Conservation (phyloP, 2,797 vertebrate genomes). For the Bovichtus diacanthus region DNA sequence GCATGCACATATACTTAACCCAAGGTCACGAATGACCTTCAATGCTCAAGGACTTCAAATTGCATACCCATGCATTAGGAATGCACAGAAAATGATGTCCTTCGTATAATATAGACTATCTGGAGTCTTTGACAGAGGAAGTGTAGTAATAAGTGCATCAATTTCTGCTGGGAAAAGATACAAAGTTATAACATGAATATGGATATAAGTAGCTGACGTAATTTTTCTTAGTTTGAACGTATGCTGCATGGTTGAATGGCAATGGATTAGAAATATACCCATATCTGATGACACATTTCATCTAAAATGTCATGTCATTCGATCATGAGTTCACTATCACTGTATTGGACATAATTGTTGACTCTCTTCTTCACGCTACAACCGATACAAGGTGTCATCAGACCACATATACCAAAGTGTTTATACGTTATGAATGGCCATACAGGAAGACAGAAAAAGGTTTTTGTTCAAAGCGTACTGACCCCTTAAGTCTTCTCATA, state of each 20-base stretch:
- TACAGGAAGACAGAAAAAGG: no score
- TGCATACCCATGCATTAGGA: background rate
- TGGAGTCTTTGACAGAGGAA: no score
- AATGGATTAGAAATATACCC: no score
- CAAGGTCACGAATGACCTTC: background rate
- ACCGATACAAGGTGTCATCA: background rate
- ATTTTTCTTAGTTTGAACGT: no score
- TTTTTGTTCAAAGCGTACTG: background rate
- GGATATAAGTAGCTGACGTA: no score
- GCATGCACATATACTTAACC: background rate
- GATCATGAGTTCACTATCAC: background rate
- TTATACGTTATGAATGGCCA: no score
- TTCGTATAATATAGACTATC: background rate
- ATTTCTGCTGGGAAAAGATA: background rate
- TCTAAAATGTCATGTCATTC: no score
- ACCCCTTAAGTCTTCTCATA: background rate
- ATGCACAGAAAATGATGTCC: background rate
- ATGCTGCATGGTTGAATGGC: no score
- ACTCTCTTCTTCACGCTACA: background rate
- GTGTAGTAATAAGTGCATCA: background rate
- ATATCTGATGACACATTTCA: background rate
- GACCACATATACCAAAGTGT: no score
- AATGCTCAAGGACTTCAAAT: background rate
- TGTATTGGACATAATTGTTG: no score
- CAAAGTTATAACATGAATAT: no score